Percentiles rank a stretch among this genome's conserved stretches.
These are phyloP conservation scores for Spinus pinus DNA, from an alignment of 2,797 vertebrate genomes.

Conservation along the genomic window DNA sequence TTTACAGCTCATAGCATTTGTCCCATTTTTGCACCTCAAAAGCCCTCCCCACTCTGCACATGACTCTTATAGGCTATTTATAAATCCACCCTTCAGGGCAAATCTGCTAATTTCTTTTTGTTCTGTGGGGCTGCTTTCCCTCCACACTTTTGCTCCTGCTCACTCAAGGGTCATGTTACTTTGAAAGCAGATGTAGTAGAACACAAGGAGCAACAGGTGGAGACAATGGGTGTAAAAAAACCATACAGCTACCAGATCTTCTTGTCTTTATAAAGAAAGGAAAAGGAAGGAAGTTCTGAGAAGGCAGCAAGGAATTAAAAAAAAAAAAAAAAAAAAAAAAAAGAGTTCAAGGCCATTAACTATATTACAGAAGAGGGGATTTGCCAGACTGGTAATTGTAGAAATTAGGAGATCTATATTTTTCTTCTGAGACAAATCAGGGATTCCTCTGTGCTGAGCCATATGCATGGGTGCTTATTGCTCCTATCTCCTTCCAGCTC, in stretches of 20 bases:
- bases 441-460: background rate
- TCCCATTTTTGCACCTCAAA: background rate
- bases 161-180: background rate
- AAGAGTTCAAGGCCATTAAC: background rate
- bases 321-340: rapidly evolving
- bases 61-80: background rate
- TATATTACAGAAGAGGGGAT: background rate
- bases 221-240: background rate
- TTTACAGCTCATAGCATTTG: background rate
- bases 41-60: rapidly evolving
- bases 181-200: background rate
- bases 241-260: background rate
- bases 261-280: background rate
- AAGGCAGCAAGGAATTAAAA: background rate
- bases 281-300: background rate
- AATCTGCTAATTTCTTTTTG: background rate
- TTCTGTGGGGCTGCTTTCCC: background rate
- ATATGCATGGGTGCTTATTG: background rate
- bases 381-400: background rate
- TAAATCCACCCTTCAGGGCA: background rate
- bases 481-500: background rate
- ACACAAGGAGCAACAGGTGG: background rate
- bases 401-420: background rate
- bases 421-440: background rate
- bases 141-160: background rate